Percentiles rank a stretch among this genome's conserved stretches.
Evolutionary conservation across 2,888 invertebrate genomes (phyloP).

Genomic region (Cenopis cana): DNA sequence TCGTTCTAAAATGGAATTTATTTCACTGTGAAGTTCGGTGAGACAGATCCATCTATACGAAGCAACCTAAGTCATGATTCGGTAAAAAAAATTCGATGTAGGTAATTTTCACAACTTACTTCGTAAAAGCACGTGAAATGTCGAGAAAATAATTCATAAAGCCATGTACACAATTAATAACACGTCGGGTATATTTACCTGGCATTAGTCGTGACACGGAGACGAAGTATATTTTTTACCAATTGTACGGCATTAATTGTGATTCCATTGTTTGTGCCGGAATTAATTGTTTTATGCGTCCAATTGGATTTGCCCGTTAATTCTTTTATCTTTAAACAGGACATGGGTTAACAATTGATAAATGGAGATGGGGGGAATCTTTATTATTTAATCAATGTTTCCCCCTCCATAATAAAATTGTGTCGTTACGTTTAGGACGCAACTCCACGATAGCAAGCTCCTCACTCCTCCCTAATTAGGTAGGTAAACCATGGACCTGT

Average conservation of each 20-base stretch:
- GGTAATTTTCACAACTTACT: neutral
- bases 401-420: conserved; percentile 13
- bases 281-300: conserved; percentile 30
- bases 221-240: conserved; percentile 22
- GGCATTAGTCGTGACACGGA: conserved; percentile 4
- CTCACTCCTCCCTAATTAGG: no score
- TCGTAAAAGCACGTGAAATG: no score
- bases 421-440: neutral
- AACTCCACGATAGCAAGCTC: neutral
- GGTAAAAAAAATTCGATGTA: neutral
- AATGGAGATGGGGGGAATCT: conserved; percentile 22
- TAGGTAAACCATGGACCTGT: no score
- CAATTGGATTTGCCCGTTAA: conserved; percentile 24
- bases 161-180: conserved; percentile 14
- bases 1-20: conserved; percentile 28
- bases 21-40: conserved; percentile 14
- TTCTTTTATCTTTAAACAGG: conserved; percentile 34
- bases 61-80: neutral
- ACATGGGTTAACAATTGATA: conserved; percentile 26
- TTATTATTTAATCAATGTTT: conserved; percentile 28
- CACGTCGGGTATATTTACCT: conserved; percentile 13
- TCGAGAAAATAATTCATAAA: no score
- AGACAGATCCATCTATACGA: neutral
- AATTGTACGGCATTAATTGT: conserved; percentile 33
- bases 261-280: conserved; percentile 38